These are phyloP conservation scores for Monodelphis domestica DNA, from an alignment of 2,797 vertebrate species.

Conservation along the genomic window DNA sequence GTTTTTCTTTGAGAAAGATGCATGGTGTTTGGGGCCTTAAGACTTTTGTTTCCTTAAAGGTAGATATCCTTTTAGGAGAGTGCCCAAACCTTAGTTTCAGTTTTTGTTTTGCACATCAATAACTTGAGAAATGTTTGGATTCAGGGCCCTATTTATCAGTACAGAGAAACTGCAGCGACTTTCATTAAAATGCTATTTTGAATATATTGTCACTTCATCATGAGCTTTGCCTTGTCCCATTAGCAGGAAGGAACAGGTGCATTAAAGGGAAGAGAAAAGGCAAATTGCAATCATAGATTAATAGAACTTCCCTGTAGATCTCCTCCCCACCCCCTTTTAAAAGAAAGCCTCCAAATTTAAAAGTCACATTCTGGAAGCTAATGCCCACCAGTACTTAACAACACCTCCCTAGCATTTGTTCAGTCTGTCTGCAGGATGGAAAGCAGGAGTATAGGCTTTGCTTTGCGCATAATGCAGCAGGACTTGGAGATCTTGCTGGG, in stretches of 20 bases:
- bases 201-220: conserved; percentile 75
- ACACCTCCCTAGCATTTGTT: conserved; percentile 62
- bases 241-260: conserved; percentile 74
- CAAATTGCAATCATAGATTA: conserved; percentile 72
- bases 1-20: not conserved
- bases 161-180: conserved; percentile 70
- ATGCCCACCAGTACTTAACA: conserved; percentile 48
- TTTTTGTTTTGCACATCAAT: conserved; percentile 73
- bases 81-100: conserved; percentile 69
- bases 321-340: conserved; percentile 60
- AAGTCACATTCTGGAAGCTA: conserved; percentile 68
- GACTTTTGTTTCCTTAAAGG: conserved; percentile 69
- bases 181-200: conserved; percentile 80
- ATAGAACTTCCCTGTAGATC: conserved; percentile 72
- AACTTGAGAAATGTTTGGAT: conserved; percentile 75
- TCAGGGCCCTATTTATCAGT: conserved; percentile 75
- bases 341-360: conserved; percentile 66
- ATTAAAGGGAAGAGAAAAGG: conserved; percentile 69
- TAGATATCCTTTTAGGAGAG: conserved; percentile 5
- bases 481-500: conserved; percentile 83
- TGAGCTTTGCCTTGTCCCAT: conserved; percentile 81
- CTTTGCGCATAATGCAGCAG: conserved; percentile 77
- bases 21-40: not conserved
- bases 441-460: conserved; percentile 66
- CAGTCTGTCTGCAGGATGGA: conserved; percentile 74